Evolutionary conservation across 2,888 invertebrate genomes (phyloP), one percentile per base, ranked within the genome.

Genomic region (Operophtera brumata): DNA sequence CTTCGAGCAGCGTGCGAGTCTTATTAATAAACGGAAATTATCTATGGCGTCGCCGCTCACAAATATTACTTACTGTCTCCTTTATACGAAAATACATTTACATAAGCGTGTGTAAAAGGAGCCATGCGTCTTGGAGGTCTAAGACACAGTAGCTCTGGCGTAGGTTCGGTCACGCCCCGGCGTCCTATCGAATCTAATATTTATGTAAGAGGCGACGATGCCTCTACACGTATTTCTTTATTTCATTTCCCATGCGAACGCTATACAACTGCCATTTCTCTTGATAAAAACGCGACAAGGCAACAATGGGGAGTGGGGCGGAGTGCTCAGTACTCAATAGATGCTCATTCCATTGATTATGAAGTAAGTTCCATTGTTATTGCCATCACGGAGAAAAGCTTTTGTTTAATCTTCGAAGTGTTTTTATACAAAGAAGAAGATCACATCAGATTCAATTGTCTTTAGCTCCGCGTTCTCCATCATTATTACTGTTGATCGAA

Each of bases 151-250:
- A 20, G 66, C 66, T 67, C 65, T 61, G 57, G 54, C 64, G 51
- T 52, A 34, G 50, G 49, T 39, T 42, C 43, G 44, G 39, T 8
- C 39, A 49, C 45, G 41, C 47, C 49, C 45, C 61, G 57, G 61
- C 61, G 61, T 66, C 65, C 73, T 70, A 76, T 78, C 74, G 73
- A 73, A 72, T 79, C 69, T 79, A 79, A 78, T 81, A 81, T 82
- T 82, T 77, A 82, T 77, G 67, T 67, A 66, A 60, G 57, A 56
- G 54, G 59, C 61, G 60, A 65, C 61, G 65, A 67, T 66, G 66
- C 64, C 55, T 54, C 59, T 59, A 52, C 55, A 61, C 61, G 64
- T 67, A 62, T 66, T 65, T 66, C 66, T 65, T 69, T 68, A 67
- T 67, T 67, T 64, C 64, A 62, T 66, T 65, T 64, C 65, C 64